Percentiles rank a stretch among this genome's conserved stretches.
Conservation (phyloP, 2,113 vertebrate genomes). For the Odocoileus hemionus region DNA sequence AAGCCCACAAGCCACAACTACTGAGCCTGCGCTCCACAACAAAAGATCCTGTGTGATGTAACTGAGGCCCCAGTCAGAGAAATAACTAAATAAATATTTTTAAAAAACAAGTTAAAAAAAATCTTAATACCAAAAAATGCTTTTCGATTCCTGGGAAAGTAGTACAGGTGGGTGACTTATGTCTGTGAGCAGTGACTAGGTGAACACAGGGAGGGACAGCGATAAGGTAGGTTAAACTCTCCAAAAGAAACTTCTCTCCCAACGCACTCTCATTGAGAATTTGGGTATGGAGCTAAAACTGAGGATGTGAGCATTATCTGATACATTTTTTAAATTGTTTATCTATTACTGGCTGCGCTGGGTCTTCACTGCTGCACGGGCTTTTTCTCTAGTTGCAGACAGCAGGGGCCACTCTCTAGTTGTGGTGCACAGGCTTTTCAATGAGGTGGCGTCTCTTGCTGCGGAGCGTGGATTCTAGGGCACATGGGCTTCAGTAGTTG, state of each 20-base stretch:
- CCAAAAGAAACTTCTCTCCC: background rate
- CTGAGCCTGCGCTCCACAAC: background rate
- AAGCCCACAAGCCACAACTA: background rate
- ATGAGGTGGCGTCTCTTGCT: accelerated
- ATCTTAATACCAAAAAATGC: background rate
- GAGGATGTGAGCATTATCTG: background rate
- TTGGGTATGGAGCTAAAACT: background rate
- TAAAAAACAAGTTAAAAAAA: background rate
- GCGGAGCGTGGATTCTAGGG: background rate
- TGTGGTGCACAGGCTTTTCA: background rate
- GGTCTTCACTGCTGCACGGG: background rate
- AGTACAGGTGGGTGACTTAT: background rate
- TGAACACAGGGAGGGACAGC: background rate
- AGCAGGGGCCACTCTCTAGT: background rate
- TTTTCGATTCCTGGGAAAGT: background rate
- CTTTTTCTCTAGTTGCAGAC: background rate
- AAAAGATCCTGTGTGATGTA: background rate
- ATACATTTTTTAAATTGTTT: background rate
- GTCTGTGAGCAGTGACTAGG: background rate
- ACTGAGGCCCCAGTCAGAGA: background rate
- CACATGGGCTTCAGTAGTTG: background rate
- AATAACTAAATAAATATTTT: background rate
- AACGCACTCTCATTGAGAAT: background rate
- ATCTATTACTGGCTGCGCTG: background rate
- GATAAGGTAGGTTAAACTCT: background rate